Conservation (phyloP, 2,113 vertebrate species). For the Syngnathus typhle region DNA sequence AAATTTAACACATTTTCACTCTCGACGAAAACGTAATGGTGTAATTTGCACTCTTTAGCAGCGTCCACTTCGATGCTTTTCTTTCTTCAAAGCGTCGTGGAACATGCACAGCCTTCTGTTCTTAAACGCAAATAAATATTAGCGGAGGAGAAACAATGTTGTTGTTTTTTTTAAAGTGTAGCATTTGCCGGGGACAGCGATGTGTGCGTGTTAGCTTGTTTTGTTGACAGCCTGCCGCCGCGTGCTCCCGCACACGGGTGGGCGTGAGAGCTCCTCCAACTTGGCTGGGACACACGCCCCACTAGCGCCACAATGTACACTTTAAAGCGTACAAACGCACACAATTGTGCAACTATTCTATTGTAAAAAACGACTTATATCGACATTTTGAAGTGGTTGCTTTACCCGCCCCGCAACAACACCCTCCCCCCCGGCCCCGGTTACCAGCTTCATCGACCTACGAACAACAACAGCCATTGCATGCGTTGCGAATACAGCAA, state of each 20-base stretch:
- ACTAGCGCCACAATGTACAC: neutral
- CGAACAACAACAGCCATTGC: constrained; percentile 36
- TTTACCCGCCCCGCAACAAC: neutral
- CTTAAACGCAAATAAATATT: neutral
- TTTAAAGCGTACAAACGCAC: neutral
- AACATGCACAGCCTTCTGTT: neutral
- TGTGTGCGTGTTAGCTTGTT: constrained; percentile 23
- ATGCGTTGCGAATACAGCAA: neutral
- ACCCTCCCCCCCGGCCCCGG: neutral
- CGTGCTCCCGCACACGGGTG: constrained; percentile 59
- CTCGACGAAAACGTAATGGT: neutral
- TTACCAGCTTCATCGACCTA: constrained; percentile 13
- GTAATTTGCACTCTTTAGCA: constrained; percentile 66
- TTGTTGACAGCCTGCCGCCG: constrained; percentile 58
- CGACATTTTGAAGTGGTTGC: neutral
- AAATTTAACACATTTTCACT: neutral
- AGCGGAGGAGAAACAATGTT: neutral
- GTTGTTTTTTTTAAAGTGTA: neutral
- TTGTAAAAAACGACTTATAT: constrained; percentile 8
- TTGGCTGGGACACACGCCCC: constrained; percentile 30
- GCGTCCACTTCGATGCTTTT: constrained; percentile 14
- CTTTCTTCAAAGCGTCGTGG: constrained; percentile 14
- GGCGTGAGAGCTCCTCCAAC: constrained; percentile 61
- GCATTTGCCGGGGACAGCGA: constrained; percentile 11
- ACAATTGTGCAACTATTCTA: neutral